Percentiles rank a stretch among this genome's conserved stretches.
Conservation (phyloP, 2,888 invertebrate species). For the Prenolepis imparis region DNA sequence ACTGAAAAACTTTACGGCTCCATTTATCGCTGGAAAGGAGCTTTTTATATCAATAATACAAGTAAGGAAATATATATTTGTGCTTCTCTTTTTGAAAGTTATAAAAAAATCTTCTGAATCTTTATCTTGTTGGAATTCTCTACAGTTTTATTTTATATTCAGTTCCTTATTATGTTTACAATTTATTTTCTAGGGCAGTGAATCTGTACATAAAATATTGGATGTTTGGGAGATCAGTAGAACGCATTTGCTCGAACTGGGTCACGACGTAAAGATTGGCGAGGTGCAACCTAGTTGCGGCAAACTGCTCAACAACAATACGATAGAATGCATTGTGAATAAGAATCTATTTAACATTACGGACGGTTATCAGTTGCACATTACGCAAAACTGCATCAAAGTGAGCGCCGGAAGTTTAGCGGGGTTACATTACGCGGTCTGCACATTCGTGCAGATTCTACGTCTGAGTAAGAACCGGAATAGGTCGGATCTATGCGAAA, state of each 20-base stretch:
- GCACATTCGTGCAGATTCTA: constrained; percentile 88
- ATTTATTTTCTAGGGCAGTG: constrained; percentile 78
- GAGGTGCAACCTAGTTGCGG: constrained; percentile 86
- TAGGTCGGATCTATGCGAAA: constrained; percentile 80
- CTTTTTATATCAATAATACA: constrained; percentile 86
- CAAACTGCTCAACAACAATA: constrained; percentile 83
- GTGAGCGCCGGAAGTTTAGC: constrained; percentile 87
- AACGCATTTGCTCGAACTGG: constrained; percentile 85
- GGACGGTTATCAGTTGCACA: constrained; percentile 87
- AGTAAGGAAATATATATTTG: constrained; percentile 65
- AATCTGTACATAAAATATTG: constrained; percentile 85
- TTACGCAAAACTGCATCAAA: constrained; percentile 87
- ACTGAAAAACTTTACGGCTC: constrained; percentile 85
- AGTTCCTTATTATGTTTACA: not conserved
- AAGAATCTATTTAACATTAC: constrained; percentile 86
- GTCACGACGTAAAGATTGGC: constrained; percentile 86
- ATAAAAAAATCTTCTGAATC: not conserved
- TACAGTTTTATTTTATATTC: not conserved
- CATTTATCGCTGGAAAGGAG: constrained; percentile 86
- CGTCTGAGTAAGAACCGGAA: constrained; percentile 85
- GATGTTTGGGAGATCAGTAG: constrained; percentile 87
- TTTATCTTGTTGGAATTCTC: not conserved
- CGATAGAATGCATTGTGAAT: constrained; percentile 88
- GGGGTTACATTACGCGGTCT: constrained; percentile 88
- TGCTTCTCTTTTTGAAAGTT: not conserved